Conservation (phyloP, 2,113 vertebrate species). For the Scatophagus argus region DNA sequence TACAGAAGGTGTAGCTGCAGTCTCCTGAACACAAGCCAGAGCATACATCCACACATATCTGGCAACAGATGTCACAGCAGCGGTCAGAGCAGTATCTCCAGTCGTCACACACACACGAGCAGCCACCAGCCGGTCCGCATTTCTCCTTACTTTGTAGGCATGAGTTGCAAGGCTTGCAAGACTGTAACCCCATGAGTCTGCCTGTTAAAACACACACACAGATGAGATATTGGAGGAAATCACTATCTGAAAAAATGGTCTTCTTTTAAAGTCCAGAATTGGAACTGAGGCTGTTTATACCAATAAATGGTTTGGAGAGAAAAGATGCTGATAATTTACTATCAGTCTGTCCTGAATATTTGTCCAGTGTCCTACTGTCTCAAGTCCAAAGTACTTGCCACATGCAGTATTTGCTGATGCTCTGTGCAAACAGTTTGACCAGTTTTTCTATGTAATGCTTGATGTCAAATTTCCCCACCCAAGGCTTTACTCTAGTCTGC, state of each 20-base stretch:
- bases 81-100: slow-evolving; percentile 69
- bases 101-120: slow-evolving; percentile 41
- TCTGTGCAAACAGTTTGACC: slow-evolving; percentile 37
- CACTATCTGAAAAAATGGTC: slow-evolving; percentile 64
- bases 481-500: slow-evolving; percentile 26
- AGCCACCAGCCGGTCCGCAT: slow-evolving; percentile 32
- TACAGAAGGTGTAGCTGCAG: slow-evolving; percentile 80
- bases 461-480: slow-evolving; percentile 43
- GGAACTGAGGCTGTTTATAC: slow-evolving; percentile 48
- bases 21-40: slow-evolving; percentile 71
- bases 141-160: slow-evolving; percentile 57
- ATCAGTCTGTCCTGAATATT: slow-evolving; percentile 62
- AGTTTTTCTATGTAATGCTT: slow-evolving; percentile 59
- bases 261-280: slow-evolving; percentile 55
- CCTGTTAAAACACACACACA: slow-evolving; percentile 59
- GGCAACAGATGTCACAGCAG: slow-evolving; percentile 81
- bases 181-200: slow-evolving; percentile 70
- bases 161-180: slow-evolving; percentile 67
- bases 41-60: slow-evolving; percentile 75
- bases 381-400: slow-evolving; percentile 41
- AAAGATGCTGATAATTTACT: slow-evolving; percentile 72
- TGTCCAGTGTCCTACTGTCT: slow-evolving; percentile 38
- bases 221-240: slow-evolving; percentile 66
- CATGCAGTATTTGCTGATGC: slow-evolving; percentile 30
- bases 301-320: slow-evolving; percentile 50